phyloP scores from a whole-genome alignment of 2,113 vertebrate species.

The Catagonus wagneri region DNA sequence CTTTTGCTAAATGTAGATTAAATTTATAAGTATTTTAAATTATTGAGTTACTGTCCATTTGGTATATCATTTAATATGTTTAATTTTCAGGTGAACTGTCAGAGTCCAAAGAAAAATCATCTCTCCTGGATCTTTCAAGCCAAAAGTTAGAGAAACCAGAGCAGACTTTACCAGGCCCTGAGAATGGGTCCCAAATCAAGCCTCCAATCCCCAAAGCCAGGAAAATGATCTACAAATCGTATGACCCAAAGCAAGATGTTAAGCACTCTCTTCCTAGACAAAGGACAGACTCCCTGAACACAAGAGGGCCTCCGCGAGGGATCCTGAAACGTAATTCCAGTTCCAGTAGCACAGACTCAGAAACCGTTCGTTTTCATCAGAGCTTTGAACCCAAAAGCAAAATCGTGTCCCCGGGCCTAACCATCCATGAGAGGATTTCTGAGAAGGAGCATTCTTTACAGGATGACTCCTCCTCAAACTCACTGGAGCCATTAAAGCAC shows the following conservation, averaged over 20 bases:
- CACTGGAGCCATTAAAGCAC: constrained; percentile 89
- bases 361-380: constrained; percentile 82
- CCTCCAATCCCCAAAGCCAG: constrained; percentile 94
- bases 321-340: constrained; percentile 91
- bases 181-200: constrained; percentile 79
- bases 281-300: constrained; percentile 71
- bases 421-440: constrained; percentile 84
- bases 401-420: constrained; percentile 70
- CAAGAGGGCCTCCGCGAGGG: constrained; percentile 78
- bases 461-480: constrained; percentile 74
- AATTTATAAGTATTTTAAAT: constrained; percentile 26
- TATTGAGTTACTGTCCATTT: neutral
- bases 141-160: constrained; percentile 60
- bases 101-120: constrained; percentile 80
- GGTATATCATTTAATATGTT: neutral
- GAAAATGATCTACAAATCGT: constrained; percentile 87
- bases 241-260: constrained; percentile 76
- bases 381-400: constrained; percentile 83
- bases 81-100: constrained; percentile 85
- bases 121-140: constrained; percentile 78
- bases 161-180: constrained; percentile 59
- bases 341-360: constrained; percentile 91
- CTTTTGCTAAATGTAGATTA: neutral
- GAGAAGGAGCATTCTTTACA: constrained; percentile 72
- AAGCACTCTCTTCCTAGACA: constrained; percentile 73